Evolutionary conservation across 2,113 vertebrate species (phyloP).

Genomic region (Pionites leucogaster): DNA sequence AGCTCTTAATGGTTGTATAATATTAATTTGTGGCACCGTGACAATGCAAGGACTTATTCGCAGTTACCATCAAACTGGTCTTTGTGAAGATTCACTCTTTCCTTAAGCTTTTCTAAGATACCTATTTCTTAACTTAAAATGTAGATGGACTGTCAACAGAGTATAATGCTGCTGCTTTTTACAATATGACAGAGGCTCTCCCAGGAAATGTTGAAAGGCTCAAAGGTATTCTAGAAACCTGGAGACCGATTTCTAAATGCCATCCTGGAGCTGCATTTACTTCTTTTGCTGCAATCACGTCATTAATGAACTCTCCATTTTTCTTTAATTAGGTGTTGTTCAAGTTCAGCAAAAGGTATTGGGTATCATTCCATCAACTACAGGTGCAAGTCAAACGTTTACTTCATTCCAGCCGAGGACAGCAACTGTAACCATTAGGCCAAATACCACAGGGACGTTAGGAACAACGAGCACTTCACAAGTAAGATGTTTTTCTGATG

Average conservation of each 20-base stretch:
- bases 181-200: neutral
- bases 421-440: conserved; percentile 89
- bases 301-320: conserved; percentile 45
- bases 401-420: conserved; percentile 94
- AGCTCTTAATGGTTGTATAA: conserved; percentile 28
- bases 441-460: conserved; percentile 78
- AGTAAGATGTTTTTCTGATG: conserved; percentile 62
- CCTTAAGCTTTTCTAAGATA: conserved; percentile 5
- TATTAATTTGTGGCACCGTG: conserved; percentile 1
- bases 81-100: neutral
- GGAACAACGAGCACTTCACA: conserved; percentile 79
- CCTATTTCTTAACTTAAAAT: neutral
- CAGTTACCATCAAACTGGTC: neutral
- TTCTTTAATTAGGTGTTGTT: conserved; percentile 77
- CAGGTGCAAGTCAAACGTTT: conserved; percentile 89
- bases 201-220: neutral
- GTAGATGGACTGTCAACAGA: neutral
- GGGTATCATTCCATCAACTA: conserved; percentile 93
- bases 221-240: conserved; percentile 15
- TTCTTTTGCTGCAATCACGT: neutral
- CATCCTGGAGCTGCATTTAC: neutral
- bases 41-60: neutral
- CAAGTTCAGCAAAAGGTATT: conserved; percentile 92
- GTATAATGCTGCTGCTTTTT: neutral
- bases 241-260: conserved; percentile 10